Evolutionary conservation across 1,140 invertebrate genomes (phyloP).

Genomic region (Cydia amplana): DNA sequence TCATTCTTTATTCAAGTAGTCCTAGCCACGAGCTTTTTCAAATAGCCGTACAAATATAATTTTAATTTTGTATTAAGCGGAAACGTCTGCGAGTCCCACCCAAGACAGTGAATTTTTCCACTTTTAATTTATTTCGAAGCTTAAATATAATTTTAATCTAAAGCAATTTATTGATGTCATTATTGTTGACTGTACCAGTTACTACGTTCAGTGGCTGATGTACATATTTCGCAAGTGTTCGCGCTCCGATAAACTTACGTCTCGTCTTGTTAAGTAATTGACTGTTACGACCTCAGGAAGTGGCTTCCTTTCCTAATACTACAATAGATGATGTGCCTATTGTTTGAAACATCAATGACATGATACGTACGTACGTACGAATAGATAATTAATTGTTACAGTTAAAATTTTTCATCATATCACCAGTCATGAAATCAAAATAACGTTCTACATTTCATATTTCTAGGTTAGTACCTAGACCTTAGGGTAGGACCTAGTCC

Average conservation of each 20-base stretch:
- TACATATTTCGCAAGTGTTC: neutral
- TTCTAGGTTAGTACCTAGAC: too few relatives aligned
- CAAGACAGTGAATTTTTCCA: too few relatives aligned
- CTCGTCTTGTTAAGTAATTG: constrained; percentile 25
- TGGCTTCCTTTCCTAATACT: neutral
- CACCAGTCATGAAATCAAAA: too few relatives aligned
- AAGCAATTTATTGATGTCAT: too few relatives aligned
- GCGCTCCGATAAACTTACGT: neutral
- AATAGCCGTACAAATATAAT: too few relatives aligned
- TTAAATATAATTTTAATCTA: neutral
- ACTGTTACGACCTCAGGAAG: constrained; percentile 10
- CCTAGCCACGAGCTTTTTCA: too few relatives aligned
- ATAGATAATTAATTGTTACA: neutral
- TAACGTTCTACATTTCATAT: too few relatives aligned
- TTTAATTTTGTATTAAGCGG: neutral
- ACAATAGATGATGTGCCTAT: neutral
- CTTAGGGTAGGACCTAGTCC: too few relatives aligned
- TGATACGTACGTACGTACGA: neutral
- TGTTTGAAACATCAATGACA: neutral
- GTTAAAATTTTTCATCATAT: neutral
- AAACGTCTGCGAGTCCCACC: too few relatives aligned
- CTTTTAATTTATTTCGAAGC: too few relatives aligned
- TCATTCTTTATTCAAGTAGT: too few relatives aligned
- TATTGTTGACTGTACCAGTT: neutral
- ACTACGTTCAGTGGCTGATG: neutral